Evolutionary conservation across 2,888 invertebrate species (phyloP), one percentile per base, ranked within the genome.

Genomic region (Seira ritae): DNA sequence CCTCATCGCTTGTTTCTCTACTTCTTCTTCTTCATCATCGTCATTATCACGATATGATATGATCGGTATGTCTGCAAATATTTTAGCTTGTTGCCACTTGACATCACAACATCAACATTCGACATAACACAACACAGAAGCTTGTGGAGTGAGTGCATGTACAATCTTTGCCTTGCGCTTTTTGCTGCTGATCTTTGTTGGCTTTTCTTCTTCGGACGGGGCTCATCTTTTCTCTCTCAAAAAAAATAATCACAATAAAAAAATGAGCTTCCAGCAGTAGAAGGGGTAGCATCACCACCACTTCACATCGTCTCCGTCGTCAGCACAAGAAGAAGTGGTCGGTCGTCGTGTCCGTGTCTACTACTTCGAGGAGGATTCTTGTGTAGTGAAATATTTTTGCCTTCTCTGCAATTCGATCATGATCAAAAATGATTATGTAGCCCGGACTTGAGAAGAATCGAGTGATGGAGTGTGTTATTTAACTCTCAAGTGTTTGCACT

Each of bases 401-500:
- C 55, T 3, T 55, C 31, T 31, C n/a, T n/a, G n/a, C n/a, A n/a
- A n/a, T n/a, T n/a, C n/a, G n/a, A n/a, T n/a, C n/a, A n/a, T n/a
- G n/a, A n/a, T n/a, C n/a, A n/a, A n/a, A n/a, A n/a, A n/a, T 31
- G 31, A 31, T 31, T 8, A 31, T 31, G 31, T 31, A 31, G 8
- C 31, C 31, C n/a, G n/a, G n/a, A 31, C 31, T 8, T 4, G 31
- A 31, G 31, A 31, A 31, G 3, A 42, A 12, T 42, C 42, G 12
- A 42, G 42, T 42, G 6, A 42, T 55, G 6, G 15, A 55, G 55
- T 55, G 55, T 55, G 15, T 55, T 55, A 8, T 55, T 55, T 55
- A 55, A 55, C 55, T 55, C 12, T 12, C 12, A 60, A 55, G 70
- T 82, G 82, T 82, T 82, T 82, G 82, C 82, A 82, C 77, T 72